Base-by-base conservation (phyloP, 2,888 invertebrate genomes). In the Lycaena phlaeas region DNA sequence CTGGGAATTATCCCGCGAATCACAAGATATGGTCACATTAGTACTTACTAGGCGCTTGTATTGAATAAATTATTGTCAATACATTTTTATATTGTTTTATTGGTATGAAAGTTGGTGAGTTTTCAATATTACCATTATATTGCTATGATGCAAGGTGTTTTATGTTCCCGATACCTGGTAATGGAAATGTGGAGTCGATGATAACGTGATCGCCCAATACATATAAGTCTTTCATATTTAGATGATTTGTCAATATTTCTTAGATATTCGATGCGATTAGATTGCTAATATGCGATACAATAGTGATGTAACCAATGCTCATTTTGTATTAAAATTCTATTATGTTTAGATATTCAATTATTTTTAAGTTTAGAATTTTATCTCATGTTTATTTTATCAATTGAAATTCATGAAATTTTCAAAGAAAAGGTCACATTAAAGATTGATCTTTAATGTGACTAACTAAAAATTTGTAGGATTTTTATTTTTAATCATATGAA, bases 11-110 rank as follows among this genome's bases (percentile, higher is more conserved):
- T 30, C 22, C 18, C 9, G 3, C 9, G 2, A 34, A 34, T 4
- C 15, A 4, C 4, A 7, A 11, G 12, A 12, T 6, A 5, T 22
- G 17, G 34, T 12, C n/a, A 34, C 18, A 11, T 22, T 34, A n/a
- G 15, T 14, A 14, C 18, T 34, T 18, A 43, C 42, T 34, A 30
- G 40, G 14, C 38, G 52, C 57, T 52, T 59, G 64, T 59, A 59
- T 59, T 61, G 70, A 75, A 79, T 79, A 77, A 79, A 77, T 79
- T 78, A 77, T 70, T 71, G 68, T 68, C 72, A 68, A 72, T 77
- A 68, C 63, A 61, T 61, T 70, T 74, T 75, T 77, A 77, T 79
- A 76, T 77, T 79, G 75, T 81, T 78, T 79, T 81, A 78, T 78
- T 70, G 66, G 63, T 72, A 66, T 56, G 68, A 73, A 75, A 70